Conservation (phyloP, 2,888 invertebrate species). For the Steinernema hermaphroditum region DNA sequence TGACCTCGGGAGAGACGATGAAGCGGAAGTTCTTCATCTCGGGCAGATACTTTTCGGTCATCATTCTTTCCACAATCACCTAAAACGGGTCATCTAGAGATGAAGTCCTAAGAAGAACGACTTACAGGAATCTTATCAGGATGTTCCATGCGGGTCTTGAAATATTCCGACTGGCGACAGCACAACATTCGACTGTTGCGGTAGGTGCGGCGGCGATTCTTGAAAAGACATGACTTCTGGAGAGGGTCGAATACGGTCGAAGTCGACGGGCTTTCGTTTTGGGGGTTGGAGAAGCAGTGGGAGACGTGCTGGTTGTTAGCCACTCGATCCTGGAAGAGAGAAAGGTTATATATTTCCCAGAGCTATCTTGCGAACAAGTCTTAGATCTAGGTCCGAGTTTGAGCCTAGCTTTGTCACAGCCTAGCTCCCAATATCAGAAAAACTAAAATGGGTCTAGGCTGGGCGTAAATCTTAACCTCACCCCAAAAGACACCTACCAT, state of each 20-base stretch:
- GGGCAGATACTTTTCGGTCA: slow-evolving; percentile 1
- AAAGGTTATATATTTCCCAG: too few species aligned
- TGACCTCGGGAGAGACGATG: slow-evolving; percentile 16
- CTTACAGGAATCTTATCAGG: slow-evolving; percentile 27
- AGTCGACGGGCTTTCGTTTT: neutral
- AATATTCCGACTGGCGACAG: slow-evolving; percentile 26
- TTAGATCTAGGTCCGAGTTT: too few species aligned
- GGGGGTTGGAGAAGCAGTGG: slow-evolving; percentile 17
- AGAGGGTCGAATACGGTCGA: slow-evolving; percentile 19
- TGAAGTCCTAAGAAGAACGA: neutral
- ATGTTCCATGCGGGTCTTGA: slow-evolving; percentile 10
- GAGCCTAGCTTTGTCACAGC: too few species aligned
- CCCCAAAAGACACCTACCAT: neutral
- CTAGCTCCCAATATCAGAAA: too few species aligned
- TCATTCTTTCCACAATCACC: slow-evolving; percentile 10
- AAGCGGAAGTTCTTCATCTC: slow-evolving; percentile 25
- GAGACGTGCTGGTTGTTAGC: neutral
- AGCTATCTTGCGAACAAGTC: too few species aligned
- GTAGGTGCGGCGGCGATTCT: slow-evolving; percentile 12
- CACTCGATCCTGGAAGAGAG: neutral
- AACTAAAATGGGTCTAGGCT: too few species aligned
- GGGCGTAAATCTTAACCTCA: neutral
- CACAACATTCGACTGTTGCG: slow-evolving; percentile 20
- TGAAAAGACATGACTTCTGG: neutral
- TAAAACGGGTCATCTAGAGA: neutral